phyloP scores from a whole-genome alignment of 2,113 vertebrate genomes.

The Eonycteris spelaea region DNA sequence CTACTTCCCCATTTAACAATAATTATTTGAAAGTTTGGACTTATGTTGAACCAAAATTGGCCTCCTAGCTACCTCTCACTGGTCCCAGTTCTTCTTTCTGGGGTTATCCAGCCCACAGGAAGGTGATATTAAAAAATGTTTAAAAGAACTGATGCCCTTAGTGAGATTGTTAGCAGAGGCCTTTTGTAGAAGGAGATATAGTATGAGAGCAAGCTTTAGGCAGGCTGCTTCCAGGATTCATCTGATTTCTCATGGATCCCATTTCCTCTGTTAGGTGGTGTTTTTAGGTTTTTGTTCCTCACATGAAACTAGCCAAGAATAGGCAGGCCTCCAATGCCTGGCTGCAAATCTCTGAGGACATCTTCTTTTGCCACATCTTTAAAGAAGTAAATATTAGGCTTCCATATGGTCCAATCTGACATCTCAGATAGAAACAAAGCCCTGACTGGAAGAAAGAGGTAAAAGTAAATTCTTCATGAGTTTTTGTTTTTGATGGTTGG shows the following conservation, averaged over 20 bases:
- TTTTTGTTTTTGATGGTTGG: neutral
- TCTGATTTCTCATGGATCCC: neutral
- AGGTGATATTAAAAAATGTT: neutral
- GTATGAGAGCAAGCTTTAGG: neutral
- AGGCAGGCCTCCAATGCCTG: neutral
- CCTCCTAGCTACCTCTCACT: neutral
- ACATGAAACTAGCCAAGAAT: neutral
- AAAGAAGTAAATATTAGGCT: neutral
- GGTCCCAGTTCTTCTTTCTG: neutral
- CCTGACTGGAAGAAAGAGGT: neutral
- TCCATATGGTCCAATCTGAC: neutral
- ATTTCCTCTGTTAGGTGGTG: neutral
- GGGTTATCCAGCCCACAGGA: neutral
- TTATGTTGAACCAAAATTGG: neutral
- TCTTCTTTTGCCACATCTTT: neutral
- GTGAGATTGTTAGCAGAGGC: neutral
- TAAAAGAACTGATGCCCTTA: neutral
- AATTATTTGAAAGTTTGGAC: conserved; percentile 27
- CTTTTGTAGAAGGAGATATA: neutral
- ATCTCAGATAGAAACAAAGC: neutral
- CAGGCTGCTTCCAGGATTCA: neutral
- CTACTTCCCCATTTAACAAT: neutral
- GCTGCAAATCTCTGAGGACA: neutral
- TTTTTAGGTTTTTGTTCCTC: neutral
- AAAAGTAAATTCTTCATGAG: neutral